Base-by-base conservation (phyloP, 2,113 vertebrate species). In the Mormyrus iriodes region DNA sequence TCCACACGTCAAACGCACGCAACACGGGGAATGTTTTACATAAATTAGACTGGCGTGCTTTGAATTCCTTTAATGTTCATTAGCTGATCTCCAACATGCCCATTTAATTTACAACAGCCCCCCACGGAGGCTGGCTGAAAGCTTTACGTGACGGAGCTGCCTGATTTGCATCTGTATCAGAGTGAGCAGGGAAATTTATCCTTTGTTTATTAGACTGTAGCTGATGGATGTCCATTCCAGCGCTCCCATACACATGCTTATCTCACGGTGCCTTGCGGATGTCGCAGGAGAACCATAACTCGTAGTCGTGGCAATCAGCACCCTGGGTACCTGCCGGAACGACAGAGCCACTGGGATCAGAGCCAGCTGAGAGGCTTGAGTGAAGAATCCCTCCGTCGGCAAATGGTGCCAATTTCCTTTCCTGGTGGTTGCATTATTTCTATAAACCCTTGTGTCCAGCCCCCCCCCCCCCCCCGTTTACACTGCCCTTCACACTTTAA, bases 21-120 rank as follows among this genome's bases (percentile, higher is more conserved):
- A 90, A 88, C 73, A 86, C 85, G 2, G 90, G 89, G 84, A 86
- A 90, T 51, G 21, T 88, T 89, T 86, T 87, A 86, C 88, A 89
- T 87, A 90, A 73, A 90, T 89, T 87, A 2, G 49, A 42, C 31
- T 88, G 51, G 88, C 90, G 89, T 88, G 82, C 48, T 85, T 89
- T 7, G 48, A 58, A 90, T 91, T 82, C 12, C 73, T 90, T 92
- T 89, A n/a, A 82, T 90, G 52, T 91, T 90, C 39, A 53, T 73
- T 90, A 87, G 89, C 90, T 49, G 90, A 90, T 90, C 90, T 86
- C 89, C 31, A 90, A 82, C 82, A 88, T 90, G 83, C 90, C 90
- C 19, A 7, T 93, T 90, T 91, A 92, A 91, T 91, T 91, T 88
- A 76, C 5, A 42, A 90, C 46, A 79, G 39, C 73, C 73, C 73